A percentile compares a stretch with the other conserved stretches of the same genome.
Evolutionary conservation across 2,888 invertebrate species (phyloP).

Genomic region (Hoplodrina blanda): DNA sequence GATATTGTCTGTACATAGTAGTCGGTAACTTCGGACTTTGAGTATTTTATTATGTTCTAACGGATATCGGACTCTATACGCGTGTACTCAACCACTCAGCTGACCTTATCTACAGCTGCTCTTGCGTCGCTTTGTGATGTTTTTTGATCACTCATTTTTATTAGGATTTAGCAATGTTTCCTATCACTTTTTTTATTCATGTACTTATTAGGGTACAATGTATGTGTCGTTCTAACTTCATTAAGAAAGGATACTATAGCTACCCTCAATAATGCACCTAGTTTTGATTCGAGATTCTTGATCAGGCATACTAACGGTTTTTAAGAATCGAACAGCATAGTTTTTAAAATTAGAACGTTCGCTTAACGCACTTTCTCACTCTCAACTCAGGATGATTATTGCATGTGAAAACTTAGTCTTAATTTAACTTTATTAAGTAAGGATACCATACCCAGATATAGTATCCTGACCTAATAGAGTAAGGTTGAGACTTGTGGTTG

Average conservation of each 20-base stretch:
- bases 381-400: too few relatives aligned
- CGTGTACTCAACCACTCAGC: not conserved
- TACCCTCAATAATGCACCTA: not conserved
- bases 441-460: not conserved
- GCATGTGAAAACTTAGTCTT: too few relatives aligned
- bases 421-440: not conserved
- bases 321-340: too few relatives aligned
- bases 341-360: too few relatives aligned
- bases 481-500: not conserved
- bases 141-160: too few relatives aligned
- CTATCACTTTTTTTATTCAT: not conserved
- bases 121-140: not conserved
- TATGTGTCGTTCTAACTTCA: too few relatives aligned
- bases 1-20: conserved; percentile 35
- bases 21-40: not conserved
- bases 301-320: too few relatives aligned
- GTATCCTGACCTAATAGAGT: not conserved
- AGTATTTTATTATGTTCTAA: conserved; percentile 8
- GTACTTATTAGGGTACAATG: too few relatives aligned
- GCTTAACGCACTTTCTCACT: too few relatives aligned
- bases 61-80: not conserved
- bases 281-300: too few relatives aligned
- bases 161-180: not conserved
- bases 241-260: not conserved
- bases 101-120: not conserved